Percentiles rank a stretch among this genome's conserved stretches.
phyloP scores from a whole-genome alignment of 1,140 invertebrate species.

The Lethocerus indicus region DNA sequence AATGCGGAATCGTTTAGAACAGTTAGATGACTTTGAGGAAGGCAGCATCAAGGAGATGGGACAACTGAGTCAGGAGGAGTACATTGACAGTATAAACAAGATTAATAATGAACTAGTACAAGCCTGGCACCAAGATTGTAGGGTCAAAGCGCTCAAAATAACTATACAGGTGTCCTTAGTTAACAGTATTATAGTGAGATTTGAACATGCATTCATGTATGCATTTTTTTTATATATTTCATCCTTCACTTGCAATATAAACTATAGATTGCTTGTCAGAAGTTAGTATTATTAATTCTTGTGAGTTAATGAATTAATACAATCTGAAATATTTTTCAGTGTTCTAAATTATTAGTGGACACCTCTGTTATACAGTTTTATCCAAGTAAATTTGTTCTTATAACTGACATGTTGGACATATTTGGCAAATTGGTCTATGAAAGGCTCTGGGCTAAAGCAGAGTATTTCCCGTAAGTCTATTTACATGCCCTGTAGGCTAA shows the following conservation, averaged over 20 bases:
- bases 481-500: too few species aligned
- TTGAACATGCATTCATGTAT: background rate
- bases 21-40: conserved; percentile 89
- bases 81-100: conserved; percentile 71
- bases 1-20: conserved; percentile 75
- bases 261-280: background rate
- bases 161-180: conserved; percentile 51
- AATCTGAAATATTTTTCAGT: conserved; percentile 35
- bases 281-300: background rate
- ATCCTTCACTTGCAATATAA: background rate
- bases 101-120: conserved; percentile 72
- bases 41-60: conserved; percentile 72
- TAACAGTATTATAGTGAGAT: background rate
- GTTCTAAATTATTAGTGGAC: conserved; percentile 81
- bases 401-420: conserved; percentile 89
- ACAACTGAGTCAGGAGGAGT: conserved; percentile 82
- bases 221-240: background rate
- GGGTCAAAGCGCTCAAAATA: conserved; percentile 92
- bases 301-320: background rate
- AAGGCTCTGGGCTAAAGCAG: conserved; percentile 62
- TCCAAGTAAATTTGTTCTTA: conserved; percentile 92
- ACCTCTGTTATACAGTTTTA: conserved; percentile 84
- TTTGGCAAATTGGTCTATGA: conserved; percentile 89
- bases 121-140: conserved; percentile 85
- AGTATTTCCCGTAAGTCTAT: conserved; percentile 28